Base-by-base conservation (phyloP, 2,888 invertebrate species). In the Koerneria pararmatus region DNA sequence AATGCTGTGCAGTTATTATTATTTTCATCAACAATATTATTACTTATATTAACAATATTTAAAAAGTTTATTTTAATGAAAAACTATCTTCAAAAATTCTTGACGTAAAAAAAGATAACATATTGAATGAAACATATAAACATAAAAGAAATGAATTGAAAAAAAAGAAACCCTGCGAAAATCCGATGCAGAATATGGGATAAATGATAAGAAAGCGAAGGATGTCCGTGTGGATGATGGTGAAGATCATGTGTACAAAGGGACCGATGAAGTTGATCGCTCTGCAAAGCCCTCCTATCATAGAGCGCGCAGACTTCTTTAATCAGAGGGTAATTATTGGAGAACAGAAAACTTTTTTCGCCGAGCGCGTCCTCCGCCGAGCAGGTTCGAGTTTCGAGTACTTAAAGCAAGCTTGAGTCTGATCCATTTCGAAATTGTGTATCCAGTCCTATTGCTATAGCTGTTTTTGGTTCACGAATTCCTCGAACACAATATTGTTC, bases 171-270 rank as follows among this genome's bases (percentile, higher is more conserved):
- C 75, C 90, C 89, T 97, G 95, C 1, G 95, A 94, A 83, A 97
- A 97, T 68, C 93, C 93, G 89, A 95, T 90, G 4, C 98, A 92
- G 84, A 98, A 97, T 3, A 98, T 93, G 71, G 93, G 86, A 84
- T 97, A 98, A 83, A 98, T 98, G 58, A 91, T 90, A 70, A 95
- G 93, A 85, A 98, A 98, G 73, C 97, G 88, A 32, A 62, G 27
- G 27, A 95, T 62, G 37, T 62, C 62, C 8, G 62, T 62, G 29
- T 91, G 91, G 62, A 97, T 91, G 94, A 97, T 97, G 72, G 94
- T 89, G 86, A 97, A 97, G 78, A 97, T 94, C 95, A 97, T 97
- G 77, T 95, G 93, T 27, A 97, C 95, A 88, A 97, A 97, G 0
- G 97, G 95, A 2, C 95, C 95, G 2, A 97, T 94, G 0, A 95